Base-by-base conservation (phyloP, 2,113 vertebrate genomes). In the Rousettus leschenaultii region DNA sequence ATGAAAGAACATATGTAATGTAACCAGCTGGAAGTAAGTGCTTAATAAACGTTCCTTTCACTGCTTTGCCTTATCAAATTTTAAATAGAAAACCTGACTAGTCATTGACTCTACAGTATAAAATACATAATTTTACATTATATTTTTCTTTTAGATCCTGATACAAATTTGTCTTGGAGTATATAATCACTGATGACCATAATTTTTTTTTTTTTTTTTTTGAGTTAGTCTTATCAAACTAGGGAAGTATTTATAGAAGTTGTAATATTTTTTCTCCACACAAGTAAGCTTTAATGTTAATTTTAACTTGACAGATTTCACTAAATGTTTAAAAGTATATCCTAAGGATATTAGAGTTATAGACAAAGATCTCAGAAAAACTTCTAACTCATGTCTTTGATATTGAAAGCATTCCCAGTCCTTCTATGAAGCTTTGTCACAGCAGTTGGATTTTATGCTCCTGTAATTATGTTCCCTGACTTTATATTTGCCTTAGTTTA, bases 41-140 rank as follows among this genome's bases (percentile, higher is more conserved):
- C 45, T 94, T 88, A 93, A 82, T 94, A 65, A 71, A 71, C 93
- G 40, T 78, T 91, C 65, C 57, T 79, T 95, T 84, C 51, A 57
- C 35, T 87, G 4, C 61, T 94, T 48, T 97, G 45, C 45, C 57
- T 94, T 28, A 38, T 87, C 57, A 93, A 12, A 96, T 93, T 80
- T 94, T 88, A 95, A 91, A 48, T 86, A 73, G 61, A 86, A 91
- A 95, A 66, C 3, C 10, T 88, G 70, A 85, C 35, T 92, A 80
- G 51, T 71, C 65, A 53, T 57, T 75, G 51, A 84, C 43, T 80
- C 57, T 48, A 68, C 15, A 28, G 13, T 75, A 38, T 51, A 51
- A 51, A 51, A 51, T 51, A 51, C 51, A 51, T 51, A 51, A 21
- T 85, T 96, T 70, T 82, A 33, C 87, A 38, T 45, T 88, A 73